A percentile compares a stretch with the other conserved stretches of the same genome.
These are phyloP conservation scores for Pristionchus entomophagus DNA, from an alignment of 2,888 invertebrate genomes.

Conservation along the genomic window DNA sequence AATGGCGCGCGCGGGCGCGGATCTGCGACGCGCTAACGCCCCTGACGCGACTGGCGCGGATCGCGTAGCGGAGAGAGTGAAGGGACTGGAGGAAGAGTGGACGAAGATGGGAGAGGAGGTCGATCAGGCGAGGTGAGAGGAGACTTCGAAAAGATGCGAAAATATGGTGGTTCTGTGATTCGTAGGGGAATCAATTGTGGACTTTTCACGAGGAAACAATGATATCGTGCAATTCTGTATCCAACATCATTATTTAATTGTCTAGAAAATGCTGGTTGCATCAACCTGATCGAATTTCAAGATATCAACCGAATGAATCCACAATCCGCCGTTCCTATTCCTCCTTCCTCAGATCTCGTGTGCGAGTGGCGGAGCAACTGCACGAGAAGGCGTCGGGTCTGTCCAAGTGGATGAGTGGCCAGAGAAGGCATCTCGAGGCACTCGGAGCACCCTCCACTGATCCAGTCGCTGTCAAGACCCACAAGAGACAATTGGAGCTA, in stretches of 20 bases:
- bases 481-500: constrained; percentile 55
- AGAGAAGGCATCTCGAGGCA: constrained; percentile 95
- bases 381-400: constrained; percentile 89
- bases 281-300: too few relatives aligned
- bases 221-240: background rate
- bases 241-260: background rate
- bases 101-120: constrained; percentile 56
- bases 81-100: constrained; percentile 59
- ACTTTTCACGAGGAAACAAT: too few relatives aligned
- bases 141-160: background rate
- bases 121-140: constrained; percentile 49
- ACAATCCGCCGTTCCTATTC: background rate
- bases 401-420: constrained; percentile 89
- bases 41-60: constrained; percentile 34
- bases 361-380: constrained; percentile 92
- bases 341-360: constrained; percentile 64
- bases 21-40: background rate
- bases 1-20: background rate
- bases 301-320: too few relatives aligned
- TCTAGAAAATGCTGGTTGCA: too few relatives aligned
- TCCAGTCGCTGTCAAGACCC: constrained; percentile 83
- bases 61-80: background rate
- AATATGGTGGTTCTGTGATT: too few relatives aligned
- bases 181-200: too few relatives aligned
- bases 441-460: constrained; percentile 96